A percentile compares a stretch with the other conserved stretches of the same genome.
These are phyloP conservation scores for Triplophysa siluroides DNA, from an alignment of 2,113 vertebrate genomes.

Conservation along the genomic window DNA sequence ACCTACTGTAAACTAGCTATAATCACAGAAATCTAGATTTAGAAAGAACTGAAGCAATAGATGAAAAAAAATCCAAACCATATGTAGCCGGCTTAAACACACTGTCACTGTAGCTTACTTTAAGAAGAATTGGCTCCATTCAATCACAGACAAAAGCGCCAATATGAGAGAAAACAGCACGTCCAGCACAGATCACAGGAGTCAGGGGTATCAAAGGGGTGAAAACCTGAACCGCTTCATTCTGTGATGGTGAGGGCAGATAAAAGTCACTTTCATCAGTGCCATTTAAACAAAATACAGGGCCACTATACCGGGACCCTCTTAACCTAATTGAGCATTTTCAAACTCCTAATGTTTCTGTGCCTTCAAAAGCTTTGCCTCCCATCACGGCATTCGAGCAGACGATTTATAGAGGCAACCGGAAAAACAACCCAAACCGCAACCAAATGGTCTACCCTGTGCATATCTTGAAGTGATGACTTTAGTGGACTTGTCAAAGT, in stretches of 20 bases:
- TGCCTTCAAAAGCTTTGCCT: slow-evolving; percentile 4
- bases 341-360: slow-evolving; percentile 14
- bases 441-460: slow-evolving; percentile 10
- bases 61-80: background rate
- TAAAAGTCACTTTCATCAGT: slow-evolving; percentile 74
- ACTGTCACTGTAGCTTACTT: slow-evolving; percentile 2
- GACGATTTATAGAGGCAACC: background rate
- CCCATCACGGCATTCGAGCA: background rate
- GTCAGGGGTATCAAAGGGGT: slow-evolving; percentile 46
- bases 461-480: background rate
- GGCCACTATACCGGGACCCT: slow-evolving; percentile 58
- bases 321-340: slow-evolving; percentile 52
- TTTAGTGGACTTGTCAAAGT: slow-evolving; percentile 6
- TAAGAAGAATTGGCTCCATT: slow-evolving; percentile 7
- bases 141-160: slow-evolving; percentile 39
- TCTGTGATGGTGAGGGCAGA: slow-evolving; percentile 68
- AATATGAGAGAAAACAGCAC: background rate
- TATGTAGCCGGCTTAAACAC: background rate
- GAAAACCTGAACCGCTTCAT: slow-evolving; percentile 50
- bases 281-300: slow-evolving; percentile 70
- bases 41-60: background rate
- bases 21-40: background rate
- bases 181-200: slow-evolving; percentile 43
- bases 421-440: slow-evolving; percentile 8
- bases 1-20: no score